A percentile compares a stretch with the other conserved stretches of the same genome.
Conservation (phyloP, 2,888 invertebrate species). For the Tyria jacobaeae region DNA sequence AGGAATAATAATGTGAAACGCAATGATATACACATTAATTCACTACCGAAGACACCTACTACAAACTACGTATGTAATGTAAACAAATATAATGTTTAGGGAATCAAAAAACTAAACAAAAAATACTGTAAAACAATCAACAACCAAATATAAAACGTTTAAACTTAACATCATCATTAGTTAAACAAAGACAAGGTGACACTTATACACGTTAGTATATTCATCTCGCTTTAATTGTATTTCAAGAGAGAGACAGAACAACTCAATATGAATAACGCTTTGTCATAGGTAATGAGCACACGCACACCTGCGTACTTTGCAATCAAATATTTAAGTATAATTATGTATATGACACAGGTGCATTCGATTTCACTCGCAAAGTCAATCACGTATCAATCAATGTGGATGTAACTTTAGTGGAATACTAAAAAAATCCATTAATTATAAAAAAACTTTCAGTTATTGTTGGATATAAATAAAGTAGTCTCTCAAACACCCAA, state of each 20-base stretch:
- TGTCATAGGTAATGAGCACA: slow-evolving; percentile 35
- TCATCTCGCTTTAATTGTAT: neutral
- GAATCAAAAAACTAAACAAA: too few species aligned
- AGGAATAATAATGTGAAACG: too few species aligned
- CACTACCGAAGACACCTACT: too few species aligned
- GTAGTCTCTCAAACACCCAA: too few species aligned
- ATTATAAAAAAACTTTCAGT: too few species aligned
- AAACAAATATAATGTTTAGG: too few species aligned
- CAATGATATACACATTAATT: too few species aligned
- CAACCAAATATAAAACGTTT: neutral
- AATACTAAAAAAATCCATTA: too few species aligned
- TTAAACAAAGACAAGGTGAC: neutral
- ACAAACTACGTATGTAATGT: too few species aligned
- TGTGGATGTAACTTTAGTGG: slow-evolving; percentile 20
- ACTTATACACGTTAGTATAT: neutral
- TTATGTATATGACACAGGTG: slow-evolving; percentile 33
- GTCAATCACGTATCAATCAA: slow-evolving; percentile 6
- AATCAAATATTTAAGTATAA: neutral
- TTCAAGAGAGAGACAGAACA: slow-evolving; percentile 3
- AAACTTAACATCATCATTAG: neutral
- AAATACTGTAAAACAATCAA: neutral
- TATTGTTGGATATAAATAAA: too few species aligned
- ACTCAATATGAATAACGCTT: slow-evolving; percentile 12
- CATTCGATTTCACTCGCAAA: slow-evolving; percentile 45
- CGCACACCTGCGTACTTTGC: slow-evolving; percentile 47